Base-by-base conservation (phyloP, 2,888 invertebrate species). In the Cerastis rubricosa region DNA sequence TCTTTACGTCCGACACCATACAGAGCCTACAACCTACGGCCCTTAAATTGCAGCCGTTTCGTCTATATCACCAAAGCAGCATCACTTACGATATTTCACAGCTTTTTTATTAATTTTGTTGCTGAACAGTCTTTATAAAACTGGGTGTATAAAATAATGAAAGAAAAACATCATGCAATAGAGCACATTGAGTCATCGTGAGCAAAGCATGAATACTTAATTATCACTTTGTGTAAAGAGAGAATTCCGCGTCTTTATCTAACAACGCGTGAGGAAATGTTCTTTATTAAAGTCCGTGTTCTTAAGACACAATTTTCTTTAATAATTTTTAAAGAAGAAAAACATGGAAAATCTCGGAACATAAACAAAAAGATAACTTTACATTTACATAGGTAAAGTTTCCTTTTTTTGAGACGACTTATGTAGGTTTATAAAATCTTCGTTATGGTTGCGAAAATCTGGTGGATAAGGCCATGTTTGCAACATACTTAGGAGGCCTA, bases 171-270 rank as follows among this genome's bases (percentile, higher is more conserved):
- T 70, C 45, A 14, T 72, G 19, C 25, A n/a, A 40, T 17, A 14
- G 14, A n/a, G 49, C 35, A 22, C 17, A 51, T 83, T 70, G 54
- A 74, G 51, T 76, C 82, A 71, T 70, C 63, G 19, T 83, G 22
- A 47, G 63, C 66, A 25, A 25, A 54, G 19, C n/a, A 49, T 83
- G 76, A 64, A 80, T 84, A 84, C 68, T 61, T 65, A 71, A 84
- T 71, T 69, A 82, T 61, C 59, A 61, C 43, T 71, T 63, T 68
- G 71, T 75, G 63, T 80, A 71, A 59, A 71, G 47, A 75, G 25
- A 45, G 29, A 43, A 68, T 84, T 80, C 59, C 71, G n/a, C 49
- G 12, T 68, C 63, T 67, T 64, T 79, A 83, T 78, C 71, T 67
- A 45, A 68, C 11, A 43, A 43, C 78, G 67, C 68, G 64, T 64